phyloP scores from a whole-genome alignment of 2,888 invertebrate genomes.

The Flexamia atlantica region DNA sequence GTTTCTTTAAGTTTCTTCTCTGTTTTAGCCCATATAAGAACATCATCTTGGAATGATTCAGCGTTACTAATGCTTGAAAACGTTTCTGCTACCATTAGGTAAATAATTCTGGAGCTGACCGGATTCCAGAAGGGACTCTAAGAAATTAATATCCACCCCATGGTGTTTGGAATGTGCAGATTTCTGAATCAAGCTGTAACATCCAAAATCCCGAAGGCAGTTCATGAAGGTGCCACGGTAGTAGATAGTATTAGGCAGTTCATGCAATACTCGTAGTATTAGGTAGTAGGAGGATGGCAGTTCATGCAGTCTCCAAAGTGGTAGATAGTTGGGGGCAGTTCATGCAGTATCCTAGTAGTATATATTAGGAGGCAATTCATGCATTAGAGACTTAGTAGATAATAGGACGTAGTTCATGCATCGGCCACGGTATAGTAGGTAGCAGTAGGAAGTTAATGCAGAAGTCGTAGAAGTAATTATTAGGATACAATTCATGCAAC shows the following conservation, averaged over 20 bases:
- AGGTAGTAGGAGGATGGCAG: neutral
- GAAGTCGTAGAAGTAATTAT: neutral
- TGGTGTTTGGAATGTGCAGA: too few relatives aligned
- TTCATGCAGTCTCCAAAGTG: neutral
- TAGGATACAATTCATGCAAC: neutral
- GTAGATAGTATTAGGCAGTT: neutral
- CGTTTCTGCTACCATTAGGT: too few relatives aligned
- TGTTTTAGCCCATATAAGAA: too few relatives aligned
- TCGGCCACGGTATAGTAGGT: neutral
- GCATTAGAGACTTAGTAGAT: slow-evolving; percentile 3
- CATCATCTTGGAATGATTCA: too few relatives aligned
- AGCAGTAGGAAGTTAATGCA: neutral
- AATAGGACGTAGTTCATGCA: neutral
- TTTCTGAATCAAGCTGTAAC: too few relatives aligned
- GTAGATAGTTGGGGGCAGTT: neutral
- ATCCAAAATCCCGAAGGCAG: too few relatives aligned
- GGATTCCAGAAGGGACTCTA: too few relatives aligned
- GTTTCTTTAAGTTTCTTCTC: too few relatives aligned
- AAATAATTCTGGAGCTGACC: too few relatives aligned
- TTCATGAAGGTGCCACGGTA: too few relatives aligned
- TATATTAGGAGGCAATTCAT: neutral
- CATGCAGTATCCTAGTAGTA: neutral
- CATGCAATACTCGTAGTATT: neutral
- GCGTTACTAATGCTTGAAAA: too few relatives aligned
- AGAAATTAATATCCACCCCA: too few relatives aligned